phyloP scores from a whole-genome alignment of 1,140 invertebrate species.

The Orius insidiosus region DNA sequence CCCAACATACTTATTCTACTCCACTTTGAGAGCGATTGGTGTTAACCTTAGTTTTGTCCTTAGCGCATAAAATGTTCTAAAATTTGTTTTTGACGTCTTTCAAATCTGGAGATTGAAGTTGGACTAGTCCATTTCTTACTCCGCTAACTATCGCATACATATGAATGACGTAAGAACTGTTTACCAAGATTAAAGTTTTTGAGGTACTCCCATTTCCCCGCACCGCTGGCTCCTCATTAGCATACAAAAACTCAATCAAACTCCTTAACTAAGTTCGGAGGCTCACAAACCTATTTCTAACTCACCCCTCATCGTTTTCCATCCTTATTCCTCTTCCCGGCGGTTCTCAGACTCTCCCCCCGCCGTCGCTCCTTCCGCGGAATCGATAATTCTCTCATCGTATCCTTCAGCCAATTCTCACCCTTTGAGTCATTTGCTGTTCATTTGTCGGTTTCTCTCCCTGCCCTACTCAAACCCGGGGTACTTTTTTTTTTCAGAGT shows the following conservation, averaged over 20 bases:
- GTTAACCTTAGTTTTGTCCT: too few relatives aligned
- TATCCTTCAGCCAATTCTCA: constrained; percentile 6
- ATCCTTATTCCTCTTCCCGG: neutral
- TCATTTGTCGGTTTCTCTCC: neutral
- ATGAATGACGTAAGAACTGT: constrained; percentile 3
- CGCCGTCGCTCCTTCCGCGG: neutral
- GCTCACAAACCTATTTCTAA: constrained; percentile 9
- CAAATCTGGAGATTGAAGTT: too few relatives aligned
- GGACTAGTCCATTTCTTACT: too few relatives aligned
- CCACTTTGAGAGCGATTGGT: too few relatives aligned
- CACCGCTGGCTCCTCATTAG: constrained; percentile 1
- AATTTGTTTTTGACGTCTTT: too few relatives aligned
- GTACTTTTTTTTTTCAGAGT: too few relatives aligned
- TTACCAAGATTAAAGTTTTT: constrained; percentile 6
- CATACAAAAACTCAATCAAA: constrained; percentile 10
- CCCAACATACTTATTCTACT: too few relatives aligned
- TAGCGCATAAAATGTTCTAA: too few relatives aligned
- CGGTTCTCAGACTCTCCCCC: neutral
- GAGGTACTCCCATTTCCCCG: neutral
- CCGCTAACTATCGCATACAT: neutral
- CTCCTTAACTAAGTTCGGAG: constrained; percentile 7
- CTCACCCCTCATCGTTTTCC: neutral
- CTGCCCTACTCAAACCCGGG: neutral
- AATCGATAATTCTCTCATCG: constrained; percentile 9
- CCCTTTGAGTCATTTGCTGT: constrained; percentile 7